phyloP scores from a whole-genome alignment of 2,797 vertebrate species.

The Micropoecilia bifurca region DNA sequence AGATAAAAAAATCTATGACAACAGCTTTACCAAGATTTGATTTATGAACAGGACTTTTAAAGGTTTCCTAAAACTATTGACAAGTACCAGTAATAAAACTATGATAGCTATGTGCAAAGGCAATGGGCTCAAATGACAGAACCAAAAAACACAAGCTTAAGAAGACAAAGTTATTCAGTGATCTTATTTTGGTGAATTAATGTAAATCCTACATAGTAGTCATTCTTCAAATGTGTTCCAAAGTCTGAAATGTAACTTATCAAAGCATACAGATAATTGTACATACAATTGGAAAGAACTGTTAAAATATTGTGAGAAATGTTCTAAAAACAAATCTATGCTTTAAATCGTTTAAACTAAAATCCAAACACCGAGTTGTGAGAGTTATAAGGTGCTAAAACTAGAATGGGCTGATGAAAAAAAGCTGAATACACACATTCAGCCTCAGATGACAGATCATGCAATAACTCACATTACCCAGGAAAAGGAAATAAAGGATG shows the following conservation, averaged over 20 bases:
- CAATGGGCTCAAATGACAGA: not conserved
- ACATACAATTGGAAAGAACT: conserved; percentile 18
- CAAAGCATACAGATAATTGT: not conserved
- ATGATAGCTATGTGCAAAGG: not conserved
- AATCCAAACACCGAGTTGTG: conserved; percentile 60
- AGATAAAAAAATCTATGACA: not conserved
- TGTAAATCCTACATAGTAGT: not conserved
- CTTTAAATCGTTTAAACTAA: conserved; percentile 29
- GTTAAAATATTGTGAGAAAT: conserved; percentile 26
- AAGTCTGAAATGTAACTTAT: not conserved
- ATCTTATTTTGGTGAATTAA: not conserved
- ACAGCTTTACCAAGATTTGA: not conserved
- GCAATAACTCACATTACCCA: conserved; percentile 92
- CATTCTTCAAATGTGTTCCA: not conserved
- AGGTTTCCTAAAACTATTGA: not conserved
- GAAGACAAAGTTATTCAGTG: not conserved
- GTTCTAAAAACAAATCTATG: conserved; percentile 26
- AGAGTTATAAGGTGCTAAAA: conserved; percentile 66
- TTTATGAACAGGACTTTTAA: not conserved
- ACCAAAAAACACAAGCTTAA: not conserved
- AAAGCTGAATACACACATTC: conserved; percentile 86
- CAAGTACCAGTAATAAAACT: too few relatives aligned
- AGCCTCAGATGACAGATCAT: conserved; percentile 88
- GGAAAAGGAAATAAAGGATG: conserved; percentile 87
- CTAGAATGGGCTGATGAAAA: conserved; percentile 84